Evolutionary conservation across 2,113 vertebrate species (phyloP), one percentile per base, ranked within the genome.

Genomic region (Leucoraja erinaceus): DNA sequence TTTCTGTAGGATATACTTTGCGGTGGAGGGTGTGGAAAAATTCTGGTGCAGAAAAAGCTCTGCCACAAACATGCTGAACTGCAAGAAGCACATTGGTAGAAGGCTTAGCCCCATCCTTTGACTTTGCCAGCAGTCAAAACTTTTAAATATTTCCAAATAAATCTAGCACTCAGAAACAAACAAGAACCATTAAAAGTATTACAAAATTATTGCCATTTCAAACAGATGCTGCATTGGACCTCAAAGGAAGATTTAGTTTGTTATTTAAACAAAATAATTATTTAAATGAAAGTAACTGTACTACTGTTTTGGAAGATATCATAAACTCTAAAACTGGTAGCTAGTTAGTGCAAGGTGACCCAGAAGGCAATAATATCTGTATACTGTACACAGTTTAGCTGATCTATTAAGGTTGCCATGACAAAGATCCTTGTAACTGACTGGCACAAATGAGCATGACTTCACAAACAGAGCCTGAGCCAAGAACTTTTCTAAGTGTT

Each of bases 321-420:
- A 25, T 68, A 14, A 91, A 91, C n/a, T 70, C 33, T 63, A 56
- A 83, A 56, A 90, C 12, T 70, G 8, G 90, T 91, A 72, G 38
- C 10, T 72, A 72, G 31, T 91, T 91, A 54, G 90, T 91, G 90
- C 90, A 91, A 28, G 33, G 66, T 91, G 90, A 91, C 90, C 90
- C 68, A 54, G 90, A 25, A 91, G 66, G 90, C 3, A 94, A 28
- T 90, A 93, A 93, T 90, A 94, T 18, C 18, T 90, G 0, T 66
- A 93, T 94, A 90, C 72, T 63, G 54, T 93, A 20, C 61, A 93
- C 31, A 16, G 75, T 72, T 59, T 38, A 93, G 81, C 93, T 94
- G 79, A 93, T 77, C 9, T 79, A 91, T 47, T 94, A 94, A 93
- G 2, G 4, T 93, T 83, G 28, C 78, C 94, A 63, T 70, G 61